Percentiles rank a stretch among this genome's conserved stretches.
phyloP scores from a whole-genome alignment of 2,113 vertebrate genomes.

The Serinus canaria region DNA sequence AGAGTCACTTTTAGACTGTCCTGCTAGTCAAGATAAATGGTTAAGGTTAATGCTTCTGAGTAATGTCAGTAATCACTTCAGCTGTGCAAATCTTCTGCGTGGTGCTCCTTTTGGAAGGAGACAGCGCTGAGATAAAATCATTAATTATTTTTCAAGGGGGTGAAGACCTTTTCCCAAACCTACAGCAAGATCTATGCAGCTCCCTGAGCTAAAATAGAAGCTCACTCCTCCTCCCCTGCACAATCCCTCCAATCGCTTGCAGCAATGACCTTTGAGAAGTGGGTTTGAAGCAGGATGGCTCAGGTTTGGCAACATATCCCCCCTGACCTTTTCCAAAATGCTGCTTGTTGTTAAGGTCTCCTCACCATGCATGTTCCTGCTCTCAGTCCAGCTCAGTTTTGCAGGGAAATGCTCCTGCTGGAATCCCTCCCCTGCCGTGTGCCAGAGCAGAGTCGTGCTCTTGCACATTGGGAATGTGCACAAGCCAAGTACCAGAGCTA shows the following conservation, averaged over 20 bases:
- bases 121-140: background rate
- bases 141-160: background rate
- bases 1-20: background rate
- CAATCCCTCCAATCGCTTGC: background rate
- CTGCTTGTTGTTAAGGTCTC: background rate
- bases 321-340: background rate
- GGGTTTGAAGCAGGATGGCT: background rate
- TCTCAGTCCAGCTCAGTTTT: background rate
- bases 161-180: background rate
- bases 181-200: background rate
- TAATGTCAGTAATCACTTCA: background rate
- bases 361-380: background rate
- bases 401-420: rapidly evolving
- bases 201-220: background rate
- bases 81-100: background rate
- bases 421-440: rapidly evolving
- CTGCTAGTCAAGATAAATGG: background rate
- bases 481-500: background rate
- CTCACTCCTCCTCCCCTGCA: background rate
- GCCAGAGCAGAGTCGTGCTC: rapidly evolving
- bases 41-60: background rate
- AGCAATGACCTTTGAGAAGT: background rate
- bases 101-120: background rate
- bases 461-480: rapidly evolving
- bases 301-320: background rate